Percentiles rank a stretch among this genome's conserved stretches.
These are phyloP conservation scores for Auanema sp. DNA, from an alignment of 2,888 invertebrate species.

Conservation along the genomic window DNA sequence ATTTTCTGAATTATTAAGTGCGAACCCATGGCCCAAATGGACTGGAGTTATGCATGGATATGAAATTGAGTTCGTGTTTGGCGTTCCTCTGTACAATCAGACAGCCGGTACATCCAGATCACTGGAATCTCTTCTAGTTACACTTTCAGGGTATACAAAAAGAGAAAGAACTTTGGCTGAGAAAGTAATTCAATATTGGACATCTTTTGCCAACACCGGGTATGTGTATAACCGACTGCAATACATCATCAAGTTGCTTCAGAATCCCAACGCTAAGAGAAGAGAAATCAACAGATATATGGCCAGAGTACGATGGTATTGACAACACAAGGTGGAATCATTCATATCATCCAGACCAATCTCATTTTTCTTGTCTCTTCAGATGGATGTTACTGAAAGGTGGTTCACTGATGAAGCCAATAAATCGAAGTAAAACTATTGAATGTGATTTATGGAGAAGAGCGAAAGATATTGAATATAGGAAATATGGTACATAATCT, in stretches of 20 bases:
- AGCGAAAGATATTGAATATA: slow-evolving; percentile 59
- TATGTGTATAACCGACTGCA: slow-evolving; percentile 18
- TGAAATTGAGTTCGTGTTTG: slow-evolving; percentile 95
- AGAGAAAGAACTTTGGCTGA: slow-evolving; percentile 44
- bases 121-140: no score
- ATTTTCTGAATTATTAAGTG: slow-evolving; percentile 31
- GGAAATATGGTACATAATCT: slow-evolving; percentile 46
- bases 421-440: slow-evolving; percentile 38
- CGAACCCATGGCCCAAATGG: slow-evolving; percentile 64
- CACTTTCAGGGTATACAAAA: slow-evolving; percentile 26
- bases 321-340: slow-evolving; percentile 26
- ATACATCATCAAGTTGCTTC: slow-evolving; percentile 12
- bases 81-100: slow-evolving; percentile 74
- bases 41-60: slow-evolving; percentile 91
- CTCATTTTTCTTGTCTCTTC: neutral
- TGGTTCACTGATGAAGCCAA: slow-evolving; percentile 51
- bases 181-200: slow-evolving; percentile 61
- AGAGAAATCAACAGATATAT: slow-evolving; percentile 35
- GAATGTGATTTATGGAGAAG: slow-evolving; percentile 57
- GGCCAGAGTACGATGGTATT: slow-evolving; percentile 56
- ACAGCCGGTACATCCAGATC: slow-evolving; percentile 52
- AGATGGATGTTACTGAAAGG: slow-evolving; percentile 60
- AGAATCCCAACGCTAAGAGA: slow-evolving; percentile 40
- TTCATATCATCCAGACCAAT: neutral
- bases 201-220: slow-evolving; percentile 56